These are phyloP conservation scores for Percopsis omiscomaycus DNA, from an alignment of 2,797 vertebrate genomes.

Conservation along the genomic window DNA sequence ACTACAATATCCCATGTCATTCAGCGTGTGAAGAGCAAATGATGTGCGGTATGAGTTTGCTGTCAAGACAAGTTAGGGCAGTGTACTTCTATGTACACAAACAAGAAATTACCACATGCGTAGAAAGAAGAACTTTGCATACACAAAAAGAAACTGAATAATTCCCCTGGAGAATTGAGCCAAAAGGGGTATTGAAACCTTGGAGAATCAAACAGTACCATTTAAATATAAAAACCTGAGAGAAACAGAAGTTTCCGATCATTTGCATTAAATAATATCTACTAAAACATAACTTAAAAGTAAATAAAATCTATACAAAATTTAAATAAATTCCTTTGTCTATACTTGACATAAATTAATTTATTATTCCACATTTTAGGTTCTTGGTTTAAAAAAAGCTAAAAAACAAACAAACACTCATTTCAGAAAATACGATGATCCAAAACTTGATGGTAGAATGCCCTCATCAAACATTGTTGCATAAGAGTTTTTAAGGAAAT, in stretches of 20 bases:
- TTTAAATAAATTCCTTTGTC: neutral
- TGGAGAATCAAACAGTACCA: neutral
- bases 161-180: neutral
- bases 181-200: slow-evolving; percentile 11
- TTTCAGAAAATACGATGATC: slow-evolving; percentile 64
- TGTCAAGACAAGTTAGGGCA: slow-evolving; percentile 4
- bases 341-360: neutral
- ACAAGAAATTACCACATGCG: too few species aligned
- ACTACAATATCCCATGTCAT: neutral
- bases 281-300: neutral
- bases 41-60: neutral
- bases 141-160: neutral
- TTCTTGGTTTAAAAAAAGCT: neutral
- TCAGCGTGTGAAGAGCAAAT: neutral
- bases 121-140: slow-evolving; percentile 2
- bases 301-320: neutral
- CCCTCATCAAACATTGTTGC: slow-evolving; percentile 82
- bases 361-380: neutral
- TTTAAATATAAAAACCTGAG: neutral
- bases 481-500: slow-evolving; percentile 87
- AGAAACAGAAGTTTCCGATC: neutral
- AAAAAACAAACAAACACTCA: slow-evolving; percentile 33
- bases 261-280: neutral
- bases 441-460: slow-evolving; percentile 45
- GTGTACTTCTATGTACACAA: neutral